Evolutionary conservation across 1,140 invertebrate genomes (phyloP).

Genomic region (Drosophila bocqueti): DNA sequence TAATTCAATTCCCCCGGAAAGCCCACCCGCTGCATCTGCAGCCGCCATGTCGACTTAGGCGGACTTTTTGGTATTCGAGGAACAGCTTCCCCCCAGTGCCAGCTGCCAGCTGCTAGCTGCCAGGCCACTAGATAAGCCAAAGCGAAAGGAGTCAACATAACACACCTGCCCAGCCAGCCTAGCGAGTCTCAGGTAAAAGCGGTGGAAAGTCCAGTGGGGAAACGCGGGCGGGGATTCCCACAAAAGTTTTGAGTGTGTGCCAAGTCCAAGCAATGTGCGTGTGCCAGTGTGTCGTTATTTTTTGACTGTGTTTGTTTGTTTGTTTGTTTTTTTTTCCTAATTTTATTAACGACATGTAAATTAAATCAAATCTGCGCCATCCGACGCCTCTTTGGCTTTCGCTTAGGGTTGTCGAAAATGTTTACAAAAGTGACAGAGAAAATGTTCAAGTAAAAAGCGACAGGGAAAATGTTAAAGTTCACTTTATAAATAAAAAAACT

Average conservation of each 20-base stretch:
- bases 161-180: conserved; percentile 11
- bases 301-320: conserved; percentile 19
- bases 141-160: conserved; percentile 8
- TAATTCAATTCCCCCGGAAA: conserved; percentile 15
- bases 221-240: conserved; percentile 10
- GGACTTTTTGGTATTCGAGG: background rate
- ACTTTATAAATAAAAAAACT: background rate
- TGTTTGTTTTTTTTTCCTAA: conserved; percentile 53
- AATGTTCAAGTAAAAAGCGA: background rate
- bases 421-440: background rate
- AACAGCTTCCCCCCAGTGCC: background rate
- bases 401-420: conserved; percentile 26
- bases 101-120: background rate
- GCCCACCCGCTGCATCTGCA: conserved; percentile 4
- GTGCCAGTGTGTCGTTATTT: conserved; percentile 6
- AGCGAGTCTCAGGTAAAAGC: conserved; percentile 19
- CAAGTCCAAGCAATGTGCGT: background rate
- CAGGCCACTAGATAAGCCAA: background rate
- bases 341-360: conserved; percentile 81
- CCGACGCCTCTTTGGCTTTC: conserved; percentile 9
- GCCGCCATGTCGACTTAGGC: conserved; percentile 4
- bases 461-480: background rate
- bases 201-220: background rate
- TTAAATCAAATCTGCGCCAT: conserved; percentile 72
- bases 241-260: background rate